Evolutionary conservation across 2,113 vertebrate genomes (phyloP).

Genomic region (Eretmochelys imbricata): DNA sequence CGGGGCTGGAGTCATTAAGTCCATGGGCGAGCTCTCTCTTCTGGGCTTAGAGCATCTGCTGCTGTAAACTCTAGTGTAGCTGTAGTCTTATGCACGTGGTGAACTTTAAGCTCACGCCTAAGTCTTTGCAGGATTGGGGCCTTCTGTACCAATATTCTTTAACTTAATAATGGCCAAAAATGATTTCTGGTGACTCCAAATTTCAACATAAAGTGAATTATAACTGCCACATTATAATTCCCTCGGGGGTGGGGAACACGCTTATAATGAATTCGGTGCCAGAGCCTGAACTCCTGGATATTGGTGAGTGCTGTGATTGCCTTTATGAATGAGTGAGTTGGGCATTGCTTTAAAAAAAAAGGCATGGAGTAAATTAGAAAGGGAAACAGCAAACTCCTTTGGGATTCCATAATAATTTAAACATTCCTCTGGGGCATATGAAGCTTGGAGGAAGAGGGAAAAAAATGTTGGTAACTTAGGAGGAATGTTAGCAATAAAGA

Average conservation of each 20-base stretch:
- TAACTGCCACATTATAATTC: not conserved
- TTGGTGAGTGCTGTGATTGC: not conserved
- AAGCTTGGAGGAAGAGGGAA: not conserved
- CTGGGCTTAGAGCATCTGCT: no score
- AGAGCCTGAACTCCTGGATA: not conserved
- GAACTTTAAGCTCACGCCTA: not conserved
- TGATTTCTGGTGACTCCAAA: conserved; percentile 24
- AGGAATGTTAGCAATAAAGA: conserved; percentile 42
- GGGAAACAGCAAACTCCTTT: conserved; percentile 40
- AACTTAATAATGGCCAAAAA: conserved; percentile 21
- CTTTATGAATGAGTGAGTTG: conserved; percentile 14
- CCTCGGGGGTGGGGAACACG: not conserved
- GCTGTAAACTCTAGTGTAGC: no score
- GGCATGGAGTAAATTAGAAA: conserved; percentile 22
- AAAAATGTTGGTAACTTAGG: not conserved
- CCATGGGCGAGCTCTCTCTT: not conserved
- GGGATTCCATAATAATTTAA: conserved; percentile 33
- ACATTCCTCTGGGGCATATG: conserved; percentile 57
- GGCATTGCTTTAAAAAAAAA: conserved; percentile 17
- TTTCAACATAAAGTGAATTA: not conserved
- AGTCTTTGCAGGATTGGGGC: not conserved
- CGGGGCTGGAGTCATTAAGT: not conserved
- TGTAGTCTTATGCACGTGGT: not conserved
- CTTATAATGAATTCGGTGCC: not conserved
- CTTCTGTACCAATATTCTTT: not conserved